phyloP scores from a whole-genome alignment of 2,113 vertebrate genomes.

The Prunella fulvescens region DNA sequence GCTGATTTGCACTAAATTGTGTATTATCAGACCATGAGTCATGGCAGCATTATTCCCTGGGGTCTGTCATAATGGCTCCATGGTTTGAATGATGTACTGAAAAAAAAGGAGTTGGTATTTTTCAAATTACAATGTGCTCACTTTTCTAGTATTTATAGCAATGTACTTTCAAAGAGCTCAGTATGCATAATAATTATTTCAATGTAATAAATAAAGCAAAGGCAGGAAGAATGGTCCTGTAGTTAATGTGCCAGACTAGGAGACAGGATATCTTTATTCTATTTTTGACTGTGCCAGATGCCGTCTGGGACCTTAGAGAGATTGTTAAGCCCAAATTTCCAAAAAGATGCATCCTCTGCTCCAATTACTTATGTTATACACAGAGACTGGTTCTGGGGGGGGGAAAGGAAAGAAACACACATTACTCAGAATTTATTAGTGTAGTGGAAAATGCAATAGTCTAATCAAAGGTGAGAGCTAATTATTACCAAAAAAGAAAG shows the following conservation, averaged over 20 bases:
- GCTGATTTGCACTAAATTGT: neutral
- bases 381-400: neutral
- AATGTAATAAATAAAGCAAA: slow-evolving; percentile 60
- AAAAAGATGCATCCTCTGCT: neutral
- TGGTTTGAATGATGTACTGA: neutral
- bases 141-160: slow-evolving; percentile 51
- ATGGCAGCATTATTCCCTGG: neutral
- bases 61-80: slow-evolving; percentile 26
- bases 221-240: slow-evolving; percentile 42
- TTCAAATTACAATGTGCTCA: slow-evolving; percentile 13
- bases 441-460: neutral
- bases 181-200: slow-evolving; percentile 49
- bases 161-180: slow-evolving; percentile 52
- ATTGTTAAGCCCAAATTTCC: neutral
- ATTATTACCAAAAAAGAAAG: neutral
- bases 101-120: slow-evolving; percentile 12
- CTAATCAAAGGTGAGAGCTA: neutral
- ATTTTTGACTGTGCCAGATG: slow-evolving; percentile 40
- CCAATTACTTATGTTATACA: neutral
- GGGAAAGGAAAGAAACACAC: accelerated
- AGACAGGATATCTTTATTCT: slow-evolving; percentile 56
- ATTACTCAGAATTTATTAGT: neutral
- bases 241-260: slow-evolving; percentile 34
- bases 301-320: neutral
- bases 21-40: neutral